Evolutionary conservation across 2,797 vertebrate species (phyloP), one percentile per base, ranked within the genome.

Genomic region (Coregonus sp.): DNA sequence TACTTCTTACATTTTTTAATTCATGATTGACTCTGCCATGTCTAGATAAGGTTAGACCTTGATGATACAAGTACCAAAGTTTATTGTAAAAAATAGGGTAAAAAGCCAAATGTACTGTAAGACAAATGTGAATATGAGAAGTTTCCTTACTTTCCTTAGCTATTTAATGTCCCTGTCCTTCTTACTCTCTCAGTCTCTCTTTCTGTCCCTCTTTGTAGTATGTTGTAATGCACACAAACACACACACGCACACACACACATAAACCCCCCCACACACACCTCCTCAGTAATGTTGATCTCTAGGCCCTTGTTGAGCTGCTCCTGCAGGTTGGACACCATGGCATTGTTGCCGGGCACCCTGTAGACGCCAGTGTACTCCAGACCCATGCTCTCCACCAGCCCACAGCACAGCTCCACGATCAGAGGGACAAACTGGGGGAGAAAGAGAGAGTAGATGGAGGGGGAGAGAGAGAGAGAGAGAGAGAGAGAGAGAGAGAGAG

Each of bases 351-450:
- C 98, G 0, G 98, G 98, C 29, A 99, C 98, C 0, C 98, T 91
- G 91, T 99, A 99, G 88, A 99, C 98, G 35, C 97, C 98, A 0
- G 96, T 97, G 90, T 97, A 97, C 80, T 99, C 98, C 87, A 99
- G 90, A 37, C 98, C 98, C 3, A 95, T 94, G 0, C 94, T 89
- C 86, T 99, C 98, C 86, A 99, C 98, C 72, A 97, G 92, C 4
- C 86, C 93, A 74, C 98, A 99, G 90, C 97, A 99, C 4, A 96
- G 94, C 78, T 98, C 98, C 70, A 99, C 98, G 0, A 98, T 97
- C 86, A 97, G 89, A 52, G 98, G 98, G 25, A 99, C 93, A 0
- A 95, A 96, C 98, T 99, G 86, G 16, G 75, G 25, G n/a, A 15
- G 16, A 70, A 4, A 3, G 65, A 77, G 59, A 4, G 61, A 68